Evolutionary conservation across 2,113 vertebrate genomes (phyloP), one percentile per base, ranked within the genome.

Genomic region (Salvelinus namaycush): DNA sequence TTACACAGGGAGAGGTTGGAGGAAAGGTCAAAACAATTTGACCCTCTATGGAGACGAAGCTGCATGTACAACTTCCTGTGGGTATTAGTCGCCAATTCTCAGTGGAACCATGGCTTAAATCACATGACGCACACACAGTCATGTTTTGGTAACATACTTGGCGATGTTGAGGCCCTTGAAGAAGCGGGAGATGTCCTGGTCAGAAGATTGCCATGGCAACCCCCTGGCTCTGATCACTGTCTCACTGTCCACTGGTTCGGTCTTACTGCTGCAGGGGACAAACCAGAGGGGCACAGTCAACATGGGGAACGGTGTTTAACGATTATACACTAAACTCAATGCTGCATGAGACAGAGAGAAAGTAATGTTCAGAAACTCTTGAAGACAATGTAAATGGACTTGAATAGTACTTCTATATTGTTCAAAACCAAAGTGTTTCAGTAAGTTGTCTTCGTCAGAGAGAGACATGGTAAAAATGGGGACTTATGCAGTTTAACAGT

Each of bases 131-230:
- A 44, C 39, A 34, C 34, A 44, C 39, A 44, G 39, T 44, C 39
- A 44, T 11, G 9, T 11, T 44, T 44, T 44, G 39, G 39, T 44
- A 44, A 54, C 73, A 4, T 91, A 99, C 97, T 97, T 98, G 84
- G 97, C 96, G 80, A 99, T 98, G 84, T 97, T 99, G 80, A 99
- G 97, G 79, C 97, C 97, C 93, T 96, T 97, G 90, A 99, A 99
- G 92, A 99, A 99, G 12, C 97, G 95, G 81, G 97, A 96, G 1
- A 99, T 98, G 71, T 99, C 97, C 88, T 99, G 97, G 86, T 99
- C 97, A 70, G 97, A 99, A 14, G 97, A 98, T 81, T 99, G 97
- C 97, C 97, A 99, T 0, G 97, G 97, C 79, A 99, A 92, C 48
- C 97, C 97, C 51, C 97, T 93, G 9, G 97, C 97, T 87, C 97